Evolutionary conservation across 2,113 vertebrate species (phyloP).

Genomic region (Pheucticus melanocephalus): DNA sequence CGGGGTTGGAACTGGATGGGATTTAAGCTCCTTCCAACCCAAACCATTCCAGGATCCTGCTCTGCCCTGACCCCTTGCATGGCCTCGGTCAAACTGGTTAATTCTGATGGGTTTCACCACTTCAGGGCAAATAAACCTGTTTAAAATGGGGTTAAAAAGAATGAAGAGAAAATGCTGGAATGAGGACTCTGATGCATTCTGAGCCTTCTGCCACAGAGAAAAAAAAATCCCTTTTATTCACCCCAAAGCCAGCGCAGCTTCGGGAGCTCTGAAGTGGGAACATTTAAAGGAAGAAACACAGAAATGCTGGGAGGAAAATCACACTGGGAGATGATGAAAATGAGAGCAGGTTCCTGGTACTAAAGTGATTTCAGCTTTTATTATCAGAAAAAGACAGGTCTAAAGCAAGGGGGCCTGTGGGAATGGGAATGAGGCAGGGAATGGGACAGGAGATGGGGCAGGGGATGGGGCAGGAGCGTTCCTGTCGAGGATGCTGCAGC

Average conservation of each 20-base stretch:
- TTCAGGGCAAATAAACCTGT: not conserved
- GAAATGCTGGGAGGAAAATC: not conserved
- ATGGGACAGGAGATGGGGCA: too few species aligned
- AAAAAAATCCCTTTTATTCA: not conserved
- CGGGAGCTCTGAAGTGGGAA: too few species aligned
- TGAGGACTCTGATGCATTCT: not conserved
- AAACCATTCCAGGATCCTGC: not conserved
- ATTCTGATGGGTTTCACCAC: not conserved
- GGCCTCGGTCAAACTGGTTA: not conserved
- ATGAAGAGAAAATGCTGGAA: not conserved
- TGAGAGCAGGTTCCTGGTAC: too few species aligned
- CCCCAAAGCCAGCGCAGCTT: accelerated
- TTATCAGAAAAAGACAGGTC: too few species aligned
- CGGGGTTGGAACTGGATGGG: not conserved
- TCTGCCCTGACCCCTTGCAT: accelerated
- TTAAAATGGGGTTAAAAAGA: not conserved
- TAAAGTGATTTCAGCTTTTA: too few species aligned
- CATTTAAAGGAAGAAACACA: accelerated
- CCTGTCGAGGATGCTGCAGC: too few species aligned
- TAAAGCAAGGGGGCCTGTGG: too few species aligned
- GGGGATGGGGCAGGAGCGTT: too few species aligned
- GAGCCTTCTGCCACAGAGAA: too few species aligned
- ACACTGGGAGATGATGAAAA: not conserved
- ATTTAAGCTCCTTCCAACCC: not conserved
- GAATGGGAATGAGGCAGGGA: too few species aligned